These are phyloP conservation scores for Geopemphigus sp. DNA, from an alignment of 1,140 invertebrate species.

Conservation along the genomic window DNA sequence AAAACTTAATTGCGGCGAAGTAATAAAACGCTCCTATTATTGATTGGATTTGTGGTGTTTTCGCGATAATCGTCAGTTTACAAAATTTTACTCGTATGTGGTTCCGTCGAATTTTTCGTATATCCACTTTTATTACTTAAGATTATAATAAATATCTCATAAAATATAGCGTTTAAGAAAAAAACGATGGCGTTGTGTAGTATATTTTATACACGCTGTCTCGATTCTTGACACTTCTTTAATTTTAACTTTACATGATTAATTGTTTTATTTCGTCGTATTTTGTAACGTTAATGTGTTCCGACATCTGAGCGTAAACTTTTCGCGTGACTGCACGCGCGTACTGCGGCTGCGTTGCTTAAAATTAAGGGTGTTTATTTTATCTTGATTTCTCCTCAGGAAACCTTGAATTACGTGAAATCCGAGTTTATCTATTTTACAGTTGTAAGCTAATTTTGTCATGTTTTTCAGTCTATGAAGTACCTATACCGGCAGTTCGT, in stretches of 20 bases:
- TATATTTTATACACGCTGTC: background rate
- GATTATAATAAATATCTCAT: background rate
- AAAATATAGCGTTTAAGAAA: background rate
- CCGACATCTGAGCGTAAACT: background rate
- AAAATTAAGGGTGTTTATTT: constrained; percentile 14
- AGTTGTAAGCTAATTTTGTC: background rate
- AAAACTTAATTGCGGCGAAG: no score
- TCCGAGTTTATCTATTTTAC: background rate
- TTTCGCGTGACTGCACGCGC: background rate
- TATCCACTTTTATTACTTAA: background rate
- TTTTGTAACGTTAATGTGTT: constrained; percentile 3
- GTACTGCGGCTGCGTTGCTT: background rate
- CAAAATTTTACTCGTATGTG: no score
- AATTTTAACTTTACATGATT: background rate
- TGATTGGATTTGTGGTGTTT: no score
- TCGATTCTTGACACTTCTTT: background rate
- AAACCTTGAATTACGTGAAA: constrained; percentile 11
- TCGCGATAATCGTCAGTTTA: no score
- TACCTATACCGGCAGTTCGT: background rate
- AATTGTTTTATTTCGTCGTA: background rate
- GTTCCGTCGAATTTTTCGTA: no score
- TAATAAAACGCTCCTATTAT: no score
- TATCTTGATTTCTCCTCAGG: background rate
- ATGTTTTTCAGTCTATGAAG: background rate
- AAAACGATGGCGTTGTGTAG: background rate